Percentiles rank a stretch among this genome's conserved stretches.
Conservation (phyloP, 1,140 invertebrate species). For the Linepithema humile region DNA sequence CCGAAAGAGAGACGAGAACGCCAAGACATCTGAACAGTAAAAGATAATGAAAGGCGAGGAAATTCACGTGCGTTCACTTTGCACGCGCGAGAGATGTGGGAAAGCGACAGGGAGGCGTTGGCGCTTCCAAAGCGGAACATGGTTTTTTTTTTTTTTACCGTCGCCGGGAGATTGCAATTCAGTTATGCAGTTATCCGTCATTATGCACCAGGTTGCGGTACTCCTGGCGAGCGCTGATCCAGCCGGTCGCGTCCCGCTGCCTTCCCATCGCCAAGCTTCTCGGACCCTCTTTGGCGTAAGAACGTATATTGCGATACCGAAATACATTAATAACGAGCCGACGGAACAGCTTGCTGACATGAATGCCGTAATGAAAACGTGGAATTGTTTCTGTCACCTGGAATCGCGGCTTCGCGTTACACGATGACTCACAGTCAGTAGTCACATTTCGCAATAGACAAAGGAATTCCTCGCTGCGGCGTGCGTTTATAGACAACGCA, state of each 20-base stretch:
- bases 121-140: conserved; percentile 27
- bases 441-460: conserved; percentile 37
- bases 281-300: not conserved
- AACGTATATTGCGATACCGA: no score
- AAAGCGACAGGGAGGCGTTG: conserved; percentile 28
- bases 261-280: not conserved
- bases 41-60: not conserved
- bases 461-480: conserved; percentile 21
- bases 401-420: not conserved
- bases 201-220: conserved; percentile 73
- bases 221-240: conserved; percentile 41
- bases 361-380: no score
- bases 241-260: not conserved
- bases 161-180: conserved; percentile 47
- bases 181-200: conserved; percentile 72
- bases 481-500: conserved; percentile 35
- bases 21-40: not conserved
- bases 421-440: not conserved
- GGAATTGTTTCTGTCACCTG: conserved; percentile 12
- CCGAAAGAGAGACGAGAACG: not conserved
- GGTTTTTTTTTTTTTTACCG: not conserved
- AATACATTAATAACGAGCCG: no score
- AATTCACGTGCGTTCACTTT: not conserved
- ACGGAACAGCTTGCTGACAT: no score
- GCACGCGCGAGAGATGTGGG: conserved; percentile 18